Conservation (phyloP, 1,140 invertebrate species). For the Pseudobourletiella spinata region DNA sequence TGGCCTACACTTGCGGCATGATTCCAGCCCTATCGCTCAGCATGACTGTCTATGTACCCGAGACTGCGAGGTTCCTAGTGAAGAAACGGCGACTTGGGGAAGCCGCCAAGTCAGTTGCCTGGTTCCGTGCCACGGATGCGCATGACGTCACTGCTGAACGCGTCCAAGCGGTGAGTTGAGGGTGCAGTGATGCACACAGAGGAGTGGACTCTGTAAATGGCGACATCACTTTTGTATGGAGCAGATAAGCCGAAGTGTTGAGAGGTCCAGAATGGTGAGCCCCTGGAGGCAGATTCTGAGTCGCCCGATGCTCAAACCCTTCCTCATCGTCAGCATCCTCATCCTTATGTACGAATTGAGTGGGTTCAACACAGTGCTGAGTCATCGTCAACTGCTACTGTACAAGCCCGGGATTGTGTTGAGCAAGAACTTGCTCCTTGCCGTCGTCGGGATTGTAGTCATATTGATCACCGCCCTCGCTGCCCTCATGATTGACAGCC, state of each 20-base stretch:
- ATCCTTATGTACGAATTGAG: not conserved
- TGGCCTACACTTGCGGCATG: not conserved
- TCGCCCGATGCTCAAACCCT: not conserved
- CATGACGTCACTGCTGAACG: not conserved
- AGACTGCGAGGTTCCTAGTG: not conserved
- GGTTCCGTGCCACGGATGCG: not conserved
- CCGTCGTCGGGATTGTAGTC: not conserved
- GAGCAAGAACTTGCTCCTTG: not conserved
- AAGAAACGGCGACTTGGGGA: not conserved
- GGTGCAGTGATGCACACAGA: too few species aligned
- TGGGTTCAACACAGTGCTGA: not conserved
- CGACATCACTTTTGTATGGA: too few species aligned
- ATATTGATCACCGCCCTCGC: not conserved
- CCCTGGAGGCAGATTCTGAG: not conserved
- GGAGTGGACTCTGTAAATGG: too few species aligned
- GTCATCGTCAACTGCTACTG: not conserved
- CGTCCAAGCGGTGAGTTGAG: not conserved
- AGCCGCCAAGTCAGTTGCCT: not conserved
- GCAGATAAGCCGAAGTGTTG: not conserved
- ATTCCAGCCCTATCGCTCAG: not conserved
- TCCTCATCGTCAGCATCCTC: not conserved
- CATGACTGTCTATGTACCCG: not conserved
- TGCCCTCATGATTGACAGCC: not conserved
- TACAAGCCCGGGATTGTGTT: not conserved
- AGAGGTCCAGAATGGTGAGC: not conserved